Percentiles rank a stretch among this genome's conserved stretches.
Evolutionary conservation across 2,113 vertebrate genomes (phyloP).

Genomic region (Aramus guarauna): DNA sequence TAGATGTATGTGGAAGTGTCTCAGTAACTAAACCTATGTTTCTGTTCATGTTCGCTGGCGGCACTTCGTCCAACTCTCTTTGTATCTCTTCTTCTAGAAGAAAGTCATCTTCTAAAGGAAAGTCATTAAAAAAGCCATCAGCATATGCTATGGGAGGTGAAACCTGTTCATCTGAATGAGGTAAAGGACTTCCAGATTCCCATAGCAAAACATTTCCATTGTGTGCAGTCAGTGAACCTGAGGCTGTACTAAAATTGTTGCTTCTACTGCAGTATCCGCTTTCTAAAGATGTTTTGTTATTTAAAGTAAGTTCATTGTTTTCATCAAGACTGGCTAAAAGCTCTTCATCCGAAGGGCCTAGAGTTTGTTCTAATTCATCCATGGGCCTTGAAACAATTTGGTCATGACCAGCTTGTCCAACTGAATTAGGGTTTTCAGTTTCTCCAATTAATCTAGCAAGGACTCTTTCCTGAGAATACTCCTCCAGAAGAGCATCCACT

Average conservation of each 20-base stretch:
- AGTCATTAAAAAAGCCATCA: not conserved
- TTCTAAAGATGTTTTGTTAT: constrained; percentile 56
- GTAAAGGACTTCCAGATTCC: not conserved
- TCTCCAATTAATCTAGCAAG: constrained; percentile 85
- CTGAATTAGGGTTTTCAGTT: constrained; percentile 42
- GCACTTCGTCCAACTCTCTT: constrained; percentile 11
- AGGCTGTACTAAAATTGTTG: constrained; percentile 42
- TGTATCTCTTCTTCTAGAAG: constrained; percentile 26
- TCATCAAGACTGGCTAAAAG: constrained; percentile 85
- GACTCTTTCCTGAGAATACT: constrained; percentile 77
- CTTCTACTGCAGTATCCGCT: constrained; percentile 76
- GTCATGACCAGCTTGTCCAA: constrained; percentile 6
- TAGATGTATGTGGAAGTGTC: not conserved
- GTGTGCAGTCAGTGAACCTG: not conserved
- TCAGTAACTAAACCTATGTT: not conserved
- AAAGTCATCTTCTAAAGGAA: constrained; percentile 24
- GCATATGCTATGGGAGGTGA: constrained; percentile 1
- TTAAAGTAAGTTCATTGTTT: constrained; percentile 59
- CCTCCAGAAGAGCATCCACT: constrained; percentile 84
- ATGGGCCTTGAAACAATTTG: constrained; percentile 8
- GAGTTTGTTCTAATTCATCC: constrained; percentile 53
- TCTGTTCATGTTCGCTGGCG: not conserved
- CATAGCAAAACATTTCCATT: not conserved
- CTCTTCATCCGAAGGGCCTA: constrained; percentile 84
- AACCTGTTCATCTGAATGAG: not conserved